phyloP scores from a whole-genome alignment of 1,140 invertebrate species.

The Hylaeus anthracinus region DNA sequence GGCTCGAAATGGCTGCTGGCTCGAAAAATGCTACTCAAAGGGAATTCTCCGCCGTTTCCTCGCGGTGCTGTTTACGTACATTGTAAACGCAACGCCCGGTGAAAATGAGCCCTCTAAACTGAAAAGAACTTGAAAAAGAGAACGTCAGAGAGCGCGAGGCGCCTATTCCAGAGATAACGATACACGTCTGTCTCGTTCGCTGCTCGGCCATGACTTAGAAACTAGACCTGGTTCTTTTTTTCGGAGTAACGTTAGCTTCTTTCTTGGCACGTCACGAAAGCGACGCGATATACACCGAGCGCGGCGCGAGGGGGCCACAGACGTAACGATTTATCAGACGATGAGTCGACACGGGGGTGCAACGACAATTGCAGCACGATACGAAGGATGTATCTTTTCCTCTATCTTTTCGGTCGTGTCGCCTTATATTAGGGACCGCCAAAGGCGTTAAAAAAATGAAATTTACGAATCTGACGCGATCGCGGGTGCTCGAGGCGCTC shows the following conservation, averaged over 20 bases:
- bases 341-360: no score
- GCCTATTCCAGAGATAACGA: slow-evolving; percentile 22
- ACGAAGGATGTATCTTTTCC: no score
- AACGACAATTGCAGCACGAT: no score
- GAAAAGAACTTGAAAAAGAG: slow-evolving; percentile 52
- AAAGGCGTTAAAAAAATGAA: no score
- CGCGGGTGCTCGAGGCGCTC: no score
- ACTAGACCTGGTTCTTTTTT: neutral
- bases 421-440: no score
- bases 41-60: slow-evolving; percentile 38
- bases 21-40: slow-evolving; percentile 56
- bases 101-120: slow-evolving; percentile 48
- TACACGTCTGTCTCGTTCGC: neutral
- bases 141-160: slow-evolving; percentile 36
- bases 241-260: neutral
- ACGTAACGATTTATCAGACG: no score
- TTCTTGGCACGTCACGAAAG: neutral
- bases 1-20: slow-evolving; percentile 25
- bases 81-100: slow-evolving; percentile 46
- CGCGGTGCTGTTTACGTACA: slow-evolving; percentile 41
- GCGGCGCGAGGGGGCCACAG: neutral
- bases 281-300: neutral
- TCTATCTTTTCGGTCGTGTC: no score
- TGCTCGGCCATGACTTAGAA: neutral
- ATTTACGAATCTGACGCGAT: no score